Evolutionary conservation across 2,797 vertebrate species (phyloP).

Genomic region (Uromys caudimaculatus): DNA sequence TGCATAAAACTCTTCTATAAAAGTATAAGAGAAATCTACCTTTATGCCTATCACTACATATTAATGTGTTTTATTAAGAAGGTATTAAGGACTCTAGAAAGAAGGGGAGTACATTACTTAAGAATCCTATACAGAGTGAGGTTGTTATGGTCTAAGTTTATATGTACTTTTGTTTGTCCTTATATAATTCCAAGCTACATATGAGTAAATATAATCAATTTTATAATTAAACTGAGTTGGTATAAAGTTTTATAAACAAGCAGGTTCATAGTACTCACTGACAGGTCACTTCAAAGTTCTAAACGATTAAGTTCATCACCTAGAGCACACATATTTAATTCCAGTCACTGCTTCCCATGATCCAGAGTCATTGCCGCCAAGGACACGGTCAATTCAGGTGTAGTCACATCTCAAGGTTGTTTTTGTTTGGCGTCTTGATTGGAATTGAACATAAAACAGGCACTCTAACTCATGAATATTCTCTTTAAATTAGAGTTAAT

Average conservation of each 20-base stretch:
- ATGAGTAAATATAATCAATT: background rate
- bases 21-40: background rate
- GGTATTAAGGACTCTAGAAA: background rate
- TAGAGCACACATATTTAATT: background rate
- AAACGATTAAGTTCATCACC: background rate
- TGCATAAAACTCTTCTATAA: background rate
- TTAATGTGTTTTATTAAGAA: background rate
- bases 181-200: background rate
- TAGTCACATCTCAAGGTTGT: background rate
- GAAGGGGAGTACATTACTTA: background rate
- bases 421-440: background rate
- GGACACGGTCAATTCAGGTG: background rate
- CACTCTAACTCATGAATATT: background rate
- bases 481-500: conserved; percentile 19
- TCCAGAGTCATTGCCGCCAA: background rate
- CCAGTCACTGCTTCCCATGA: background rate
- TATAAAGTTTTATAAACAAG: background rate
- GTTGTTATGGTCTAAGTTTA: background rate
- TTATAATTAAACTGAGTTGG: background rate
- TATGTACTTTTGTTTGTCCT: background rate
- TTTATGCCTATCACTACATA: background rate
- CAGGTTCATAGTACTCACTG: background rate
- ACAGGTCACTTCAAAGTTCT: background rate
- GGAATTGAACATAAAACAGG: conserved; percentile 36
- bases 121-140: background rate